phyloP scores from a whole-genome alignment of 2,113 vertebrate genomes.

The Trematomus loennbergii region DNA sequence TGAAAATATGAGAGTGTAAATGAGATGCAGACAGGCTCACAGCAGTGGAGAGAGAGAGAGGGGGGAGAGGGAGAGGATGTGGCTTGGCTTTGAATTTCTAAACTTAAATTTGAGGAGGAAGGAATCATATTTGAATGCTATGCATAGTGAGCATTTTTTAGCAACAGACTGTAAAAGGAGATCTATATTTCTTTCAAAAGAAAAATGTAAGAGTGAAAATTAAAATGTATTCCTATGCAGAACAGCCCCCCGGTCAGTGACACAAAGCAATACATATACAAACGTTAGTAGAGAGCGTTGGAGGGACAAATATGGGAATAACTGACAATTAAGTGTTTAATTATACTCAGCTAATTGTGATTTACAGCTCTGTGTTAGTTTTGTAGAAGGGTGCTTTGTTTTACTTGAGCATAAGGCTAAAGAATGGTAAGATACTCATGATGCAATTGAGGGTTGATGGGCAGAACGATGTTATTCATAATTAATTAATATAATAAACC shows the following conservation, averaged over 20 bases:
- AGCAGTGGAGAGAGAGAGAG: constrained; percentile 51
- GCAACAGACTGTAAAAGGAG: constrained; percentile 11
- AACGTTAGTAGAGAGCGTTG: neutral
- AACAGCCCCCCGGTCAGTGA: neutral
- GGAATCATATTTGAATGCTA: constrained; percentile 65
- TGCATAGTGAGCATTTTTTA: constrained; percentile 61
- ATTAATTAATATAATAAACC: neutral
- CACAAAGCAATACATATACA: neutral
- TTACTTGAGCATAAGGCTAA: neutral
- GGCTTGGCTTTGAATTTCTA: constrained; percentile 71
- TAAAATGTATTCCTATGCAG: neutral
- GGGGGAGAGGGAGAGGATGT: constrained; percentile 57
- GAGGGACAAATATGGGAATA: neutral
- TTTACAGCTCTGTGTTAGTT: neutral
- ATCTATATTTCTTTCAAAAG: constrained; percentile 7
- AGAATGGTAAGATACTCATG: neutral
- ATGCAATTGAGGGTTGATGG: neutral
- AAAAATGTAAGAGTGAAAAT: neutral
- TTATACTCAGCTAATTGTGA: no score
- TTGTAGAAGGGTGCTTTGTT: neutral
- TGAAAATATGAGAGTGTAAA: constrained; percentile 82
- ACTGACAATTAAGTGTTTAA: neutral
- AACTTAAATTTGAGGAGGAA: constrained; percentile 62
- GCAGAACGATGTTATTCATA: neutral
- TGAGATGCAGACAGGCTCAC: constrained; percentile 83